Percentiles rank a stretch among this genome's conserved stretches.
phyloP scores from a whole-genome alignment of 2,797 vertebrate species.

The Leucoraja ocellata region DNA sequence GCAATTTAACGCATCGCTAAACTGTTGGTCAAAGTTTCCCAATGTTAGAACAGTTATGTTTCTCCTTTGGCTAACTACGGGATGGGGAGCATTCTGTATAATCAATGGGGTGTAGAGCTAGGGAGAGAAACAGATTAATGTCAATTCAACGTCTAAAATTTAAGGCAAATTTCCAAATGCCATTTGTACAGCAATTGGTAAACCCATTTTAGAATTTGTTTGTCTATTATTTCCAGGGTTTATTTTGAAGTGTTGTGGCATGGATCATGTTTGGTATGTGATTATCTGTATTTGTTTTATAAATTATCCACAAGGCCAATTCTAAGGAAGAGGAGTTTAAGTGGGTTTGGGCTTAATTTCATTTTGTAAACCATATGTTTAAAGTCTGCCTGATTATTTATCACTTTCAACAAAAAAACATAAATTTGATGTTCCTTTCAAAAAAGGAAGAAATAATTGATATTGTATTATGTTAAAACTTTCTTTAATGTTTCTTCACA shows the following conservation, averaged over 20 bases:
- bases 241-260: background rate
- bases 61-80: background rate
- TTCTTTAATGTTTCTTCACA: constrained; percentile 48
- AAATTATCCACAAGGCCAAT: background rate
- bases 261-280: background rate
- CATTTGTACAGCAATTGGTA: background rate
- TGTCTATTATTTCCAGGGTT: background rate
- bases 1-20: background rate
- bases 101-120: background rate
- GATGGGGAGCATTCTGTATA: background rate
- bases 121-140: background rate
- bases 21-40: background rate
- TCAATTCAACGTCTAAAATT: background rate
- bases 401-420: background rate
- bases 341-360: background rate
- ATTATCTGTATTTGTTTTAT: background rate
- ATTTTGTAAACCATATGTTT: background rate
- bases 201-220: background rate
- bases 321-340: background rate
- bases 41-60: background rate
- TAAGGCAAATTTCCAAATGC: background rate
- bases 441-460: background rate
- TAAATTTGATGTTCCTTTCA: background rate
- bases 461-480: background rate
- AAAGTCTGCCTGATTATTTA: background rate